A percentile compares a stretch with the other conserved stretches of the same genome.
Evolutionary conservation across 2,797 vertebrate species (phyloP).

Genomic region (Halcyon smyrnensis): DNA sequence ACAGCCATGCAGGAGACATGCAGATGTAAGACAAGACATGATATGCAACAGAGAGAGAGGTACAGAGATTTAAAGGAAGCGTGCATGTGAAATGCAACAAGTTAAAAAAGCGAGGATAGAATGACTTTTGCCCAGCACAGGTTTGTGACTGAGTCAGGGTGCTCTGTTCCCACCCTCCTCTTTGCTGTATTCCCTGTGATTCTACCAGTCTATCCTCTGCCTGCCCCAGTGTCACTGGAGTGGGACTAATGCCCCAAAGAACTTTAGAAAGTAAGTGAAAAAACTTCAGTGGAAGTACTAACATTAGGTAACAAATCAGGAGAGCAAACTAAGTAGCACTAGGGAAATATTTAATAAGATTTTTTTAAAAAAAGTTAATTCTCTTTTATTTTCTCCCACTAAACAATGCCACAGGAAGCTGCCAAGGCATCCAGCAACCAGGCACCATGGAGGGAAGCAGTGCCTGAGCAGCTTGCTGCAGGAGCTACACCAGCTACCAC

Average conservation of each 20-base stretch:
- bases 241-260: background rate
- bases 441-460: background rate
- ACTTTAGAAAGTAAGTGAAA: background rate
- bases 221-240: background rate
- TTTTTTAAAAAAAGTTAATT: background rate
- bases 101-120: background rate
- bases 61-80: background rate
- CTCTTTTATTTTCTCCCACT: background rate
- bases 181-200: background rate
- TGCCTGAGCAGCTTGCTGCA: background rate
- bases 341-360: background rate
- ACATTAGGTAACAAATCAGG: background rate
- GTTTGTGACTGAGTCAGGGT: background rate
- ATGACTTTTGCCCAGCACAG: background rate
- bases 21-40: background rate
- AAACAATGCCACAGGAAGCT: background rate
- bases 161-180: background rate
- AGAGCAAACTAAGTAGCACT: background rate
- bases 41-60: background rate
- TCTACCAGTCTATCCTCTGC: background rate
- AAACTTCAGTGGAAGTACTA: background rate
- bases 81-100: background rate
- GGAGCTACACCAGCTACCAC: background rate
- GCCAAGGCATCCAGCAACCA: background rate
- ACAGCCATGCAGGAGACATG: background rate